phyloP scores from a whole-genome alignment of 2,888 invertebrate genomes.

The Anthrax anthrax region DNA sequence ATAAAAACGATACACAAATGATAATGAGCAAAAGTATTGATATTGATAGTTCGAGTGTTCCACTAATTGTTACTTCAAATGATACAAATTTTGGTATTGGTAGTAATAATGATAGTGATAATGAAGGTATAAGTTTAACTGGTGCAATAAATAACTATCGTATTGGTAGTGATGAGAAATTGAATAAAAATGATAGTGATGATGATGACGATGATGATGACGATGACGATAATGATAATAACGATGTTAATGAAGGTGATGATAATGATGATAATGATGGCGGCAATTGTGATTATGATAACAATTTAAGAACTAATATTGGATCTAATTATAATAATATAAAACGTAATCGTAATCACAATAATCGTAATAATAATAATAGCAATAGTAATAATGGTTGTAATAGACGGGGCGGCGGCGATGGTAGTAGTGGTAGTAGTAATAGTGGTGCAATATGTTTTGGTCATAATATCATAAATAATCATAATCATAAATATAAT shows the following conservation, averaged over 20 bases:
- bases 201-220: slow-evolving; percentile 2
- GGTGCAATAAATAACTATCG: not conserved
- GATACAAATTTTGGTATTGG: slow-evolving; percentile 15
- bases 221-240: not conserved
- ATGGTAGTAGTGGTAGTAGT: too few relatives aligned
- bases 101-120: slow-evolving; percentile 13
- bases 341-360: too few relatives aligned
- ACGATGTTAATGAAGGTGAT: too few relatives aligned
- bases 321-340: not conserved
- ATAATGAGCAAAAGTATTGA: slow-evolving; percentile 18
- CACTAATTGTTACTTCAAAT: slow-evolving; percentile 18
- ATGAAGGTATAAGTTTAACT: slow-evolving; percentile 6
- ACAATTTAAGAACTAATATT: not conserved
- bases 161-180: too few relatives aligned
- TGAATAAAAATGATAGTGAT: slow-evolving; percentile 1
- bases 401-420: too few relatives aligned
- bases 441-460: too few relatives aligned
- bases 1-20: not conserved
- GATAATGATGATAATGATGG: not conserved
- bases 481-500: not conserved
- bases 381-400: too few relatives aligned
- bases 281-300: not conserved
- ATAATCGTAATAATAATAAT: too few relatives aligned
- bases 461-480: not conserved
- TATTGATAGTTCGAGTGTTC: slow-evolving; percentile 18